A percentile compares a stretch with the other conserved stretches of the same genome.
Evolutionary conservation across 2,888 invertebrate genomes (phyloP).

Genomic region (Meloe dianella): DNA sequence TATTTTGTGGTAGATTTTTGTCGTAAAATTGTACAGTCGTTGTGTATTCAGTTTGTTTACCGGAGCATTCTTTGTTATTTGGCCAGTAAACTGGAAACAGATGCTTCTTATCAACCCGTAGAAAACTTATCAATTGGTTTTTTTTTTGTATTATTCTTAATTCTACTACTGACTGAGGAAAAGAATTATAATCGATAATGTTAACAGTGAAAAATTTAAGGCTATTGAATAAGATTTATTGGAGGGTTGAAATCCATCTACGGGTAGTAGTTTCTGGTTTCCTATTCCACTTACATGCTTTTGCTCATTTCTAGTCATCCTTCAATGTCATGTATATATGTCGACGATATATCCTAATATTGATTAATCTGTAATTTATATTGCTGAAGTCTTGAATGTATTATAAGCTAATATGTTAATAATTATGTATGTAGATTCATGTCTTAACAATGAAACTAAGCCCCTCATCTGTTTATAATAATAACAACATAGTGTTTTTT

Average conservation of each 20-base stretch:
- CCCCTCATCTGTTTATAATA: neutral
- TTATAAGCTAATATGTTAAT: constrained; percentile 18
- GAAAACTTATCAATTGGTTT: neutral
- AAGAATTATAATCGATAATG: neutral
- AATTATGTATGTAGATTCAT: too few species aligned
- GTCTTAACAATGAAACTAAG: too few species aligned
- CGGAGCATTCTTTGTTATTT: too few species aligned
- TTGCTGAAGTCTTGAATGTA: constrained; percentile 29
- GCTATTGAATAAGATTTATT: neutral
- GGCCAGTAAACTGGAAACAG: too few species aligned
- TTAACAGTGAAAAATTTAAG: neutral
- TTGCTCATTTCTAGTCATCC: constrained; percentile 49
- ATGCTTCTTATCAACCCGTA: too few species aligned
- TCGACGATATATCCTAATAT: constrained; percentile 47
- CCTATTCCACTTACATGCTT: constrained; percentile 49
- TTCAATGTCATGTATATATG: constrained; percentile 48
- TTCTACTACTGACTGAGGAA: neutral
- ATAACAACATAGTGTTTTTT: neutral
- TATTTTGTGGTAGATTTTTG: neutral
- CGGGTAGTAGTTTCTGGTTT: constrained; percentile 42
- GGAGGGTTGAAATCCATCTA: neutral
- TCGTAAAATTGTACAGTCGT: neutral
- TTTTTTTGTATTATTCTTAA: neutral
- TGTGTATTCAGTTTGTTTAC: neutral
- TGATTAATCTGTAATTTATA: constrained; percentile 52